These are phyloP conservation scores for Fukomys damarensis DNA, from an alignment of 2,113 vertebrate species.

Conservation along the genomic window DNA sequence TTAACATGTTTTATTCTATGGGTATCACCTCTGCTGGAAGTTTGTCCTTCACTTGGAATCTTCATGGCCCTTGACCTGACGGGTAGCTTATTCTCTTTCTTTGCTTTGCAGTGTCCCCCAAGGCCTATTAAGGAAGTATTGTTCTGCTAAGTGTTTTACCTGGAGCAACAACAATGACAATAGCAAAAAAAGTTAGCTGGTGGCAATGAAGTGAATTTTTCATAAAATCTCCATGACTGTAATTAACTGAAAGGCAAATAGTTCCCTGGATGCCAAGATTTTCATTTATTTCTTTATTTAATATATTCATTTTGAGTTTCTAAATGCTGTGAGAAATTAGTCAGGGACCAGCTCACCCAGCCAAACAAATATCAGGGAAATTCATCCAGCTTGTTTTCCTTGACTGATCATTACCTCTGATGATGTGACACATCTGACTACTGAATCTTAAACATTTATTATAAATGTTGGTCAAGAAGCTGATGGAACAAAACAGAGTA, in stretches of 20 bases:
- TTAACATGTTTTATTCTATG: not conserved
- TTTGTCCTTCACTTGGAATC: not conserved
- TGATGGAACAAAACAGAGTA: not conserved
- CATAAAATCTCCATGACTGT: not conserved
- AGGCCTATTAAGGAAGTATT: not conserved
- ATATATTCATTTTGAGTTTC: not conserved
- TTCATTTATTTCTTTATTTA: constrained; percentile 53
- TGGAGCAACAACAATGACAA: not conserved
- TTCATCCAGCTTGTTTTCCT: not conserved
- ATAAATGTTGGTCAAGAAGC: not conserved
- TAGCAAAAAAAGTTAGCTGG: not conserved
- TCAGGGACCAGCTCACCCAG: not conserved
- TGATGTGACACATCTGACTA: not conserved
- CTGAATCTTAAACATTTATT: not conserved
- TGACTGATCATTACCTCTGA: not conserved
- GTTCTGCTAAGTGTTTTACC: not conserved
- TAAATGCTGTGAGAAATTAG: constrained; percentile 28
- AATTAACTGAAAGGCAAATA: constrained; percentile 20
- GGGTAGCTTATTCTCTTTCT: not conserved
- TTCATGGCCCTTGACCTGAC: not conserved
- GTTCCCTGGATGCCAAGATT: not conserved
- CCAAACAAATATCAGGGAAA: not conserved
- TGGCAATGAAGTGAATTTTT: not conserved
- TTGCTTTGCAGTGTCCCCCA: not conserved
- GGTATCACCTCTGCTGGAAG: not conserved